A percentile compares a stretch with the other conserved stretches of the same genome.
phyloP scores from a whole-genome alignment of 2,888 invertebrate species.

The Lasioglossum morio region DNA sequence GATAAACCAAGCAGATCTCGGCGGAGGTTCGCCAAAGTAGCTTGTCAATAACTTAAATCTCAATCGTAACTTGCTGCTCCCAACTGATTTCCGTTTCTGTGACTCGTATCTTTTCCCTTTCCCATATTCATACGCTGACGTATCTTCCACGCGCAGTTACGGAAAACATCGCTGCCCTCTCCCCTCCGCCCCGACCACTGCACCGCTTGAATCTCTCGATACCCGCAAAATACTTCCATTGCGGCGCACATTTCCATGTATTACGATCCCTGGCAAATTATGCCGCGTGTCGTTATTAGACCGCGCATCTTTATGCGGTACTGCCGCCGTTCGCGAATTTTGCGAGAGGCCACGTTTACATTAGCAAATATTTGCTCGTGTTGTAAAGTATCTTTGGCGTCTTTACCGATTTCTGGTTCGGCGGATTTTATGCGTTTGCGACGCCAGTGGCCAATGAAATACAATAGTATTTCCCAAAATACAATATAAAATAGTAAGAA shows the following conservation, averaged over 20 bases:
- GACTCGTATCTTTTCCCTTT: slow-evolving; percentile 67
- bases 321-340: not conserved
- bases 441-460: not conserved
- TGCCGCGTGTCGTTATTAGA: not conserved
- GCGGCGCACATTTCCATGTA: not conserved
- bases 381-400: not conserved
- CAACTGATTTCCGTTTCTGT: slow-evolving; percentile 81
- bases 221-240: not conserved
- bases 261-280: not conserved
- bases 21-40: slow-evolving; percentile 82
- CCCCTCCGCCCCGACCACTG: slow-evolving; percentile 17
- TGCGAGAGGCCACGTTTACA: not conserved
- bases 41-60: slow-evolving; percentile 85
- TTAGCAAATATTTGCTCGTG: not conserved
- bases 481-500: not conserved
- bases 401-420: not conserved
- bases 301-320: not conserved
- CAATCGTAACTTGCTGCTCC: slow-evolving; percentile 83
- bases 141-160: slow-evolving; percentile 53
- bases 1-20: slow-evolving; percentile 80
- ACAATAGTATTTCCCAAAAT: not conserved
- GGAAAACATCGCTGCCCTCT: slow-evolving; percentile 21
- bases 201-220: not conserved
- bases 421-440: not conserved
- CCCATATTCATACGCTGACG: slow-evolving; percentile 70